These are phyloP conservation scores for Ictidomys tridecemlineatus DNA, from an alignment of 2,113 vertebrate species.

Conservation along the genomic window DNA sequence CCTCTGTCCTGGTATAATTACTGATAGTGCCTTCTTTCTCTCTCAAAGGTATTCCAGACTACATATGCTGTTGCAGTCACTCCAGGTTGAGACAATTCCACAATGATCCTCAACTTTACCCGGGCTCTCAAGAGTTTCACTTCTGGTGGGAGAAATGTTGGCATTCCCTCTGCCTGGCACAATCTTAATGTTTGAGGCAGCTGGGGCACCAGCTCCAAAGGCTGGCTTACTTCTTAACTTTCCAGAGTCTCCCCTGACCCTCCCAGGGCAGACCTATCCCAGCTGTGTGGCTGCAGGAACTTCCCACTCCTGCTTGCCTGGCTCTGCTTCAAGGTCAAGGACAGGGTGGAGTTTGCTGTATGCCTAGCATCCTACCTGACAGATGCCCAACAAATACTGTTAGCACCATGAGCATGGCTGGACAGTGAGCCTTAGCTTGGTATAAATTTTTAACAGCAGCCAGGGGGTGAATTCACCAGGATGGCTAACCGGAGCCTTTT, in stretches of 20 bases:
- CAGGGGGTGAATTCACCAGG: neutral
- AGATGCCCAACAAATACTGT: accelerated
- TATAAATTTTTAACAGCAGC: neutral
- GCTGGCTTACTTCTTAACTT: accelerated
- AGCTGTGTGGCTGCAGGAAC: neutral
- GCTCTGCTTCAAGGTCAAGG: neutral
- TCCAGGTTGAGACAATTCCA: neutral
- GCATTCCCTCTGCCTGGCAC: neutral
- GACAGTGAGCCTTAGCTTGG: too few relatives aligned
- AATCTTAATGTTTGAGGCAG: neutral
- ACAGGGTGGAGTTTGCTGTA: accelerated
- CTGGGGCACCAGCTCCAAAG: neutral
- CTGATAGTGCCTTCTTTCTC: neutral
- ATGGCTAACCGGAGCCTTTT: neutral
- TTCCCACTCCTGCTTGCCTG: neutral
- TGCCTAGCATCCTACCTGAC: neutral
- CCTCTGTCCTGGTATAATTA: accelerated
- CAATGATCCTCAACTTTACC: neutral
- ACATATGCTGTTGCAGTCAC: accelerated
- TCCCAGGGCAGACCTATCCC: neutral
- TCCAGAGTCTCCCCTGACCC: neutral
- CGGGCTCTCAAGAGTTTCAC: neutral
- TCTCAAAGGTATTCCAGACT: neutral
- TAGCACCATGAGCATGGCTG: accelerated
- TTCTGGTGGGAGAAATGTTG: neutral